A percentile compares a stretch with the other conserved stretches of the same genome.
These are phyloP conservation scores for Xiphorhynchus erythropygius DNA, from an alignment of 2,797 vertebrate species.

Conservation along the genomic window DNA sequence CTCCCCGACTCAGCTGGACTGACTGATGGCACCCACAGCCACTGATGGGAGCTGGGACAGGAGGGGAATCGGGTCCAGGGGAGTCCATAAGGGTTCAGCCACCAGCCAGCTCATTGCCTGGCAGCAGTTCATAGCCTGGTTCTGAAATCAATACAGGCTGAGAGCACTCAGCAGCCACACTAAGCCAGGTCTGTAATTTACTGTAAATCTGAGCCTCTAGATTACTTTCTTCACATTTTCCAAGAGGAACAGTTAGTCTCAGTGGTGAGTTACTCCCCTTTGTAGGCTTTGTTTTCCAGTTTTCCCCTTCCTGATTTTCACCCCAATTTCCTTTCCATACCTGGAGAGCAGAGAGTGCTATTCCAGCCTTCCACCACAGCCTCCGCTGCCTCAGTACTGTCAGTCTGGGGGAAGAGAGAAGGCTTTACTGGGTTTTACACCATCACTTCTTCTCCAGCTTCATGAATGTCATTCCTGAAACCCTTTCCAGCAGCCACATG, in stretches of 20 bases:
- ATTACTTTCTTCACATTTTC: not conserved
- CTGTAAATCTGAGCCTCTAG: slow-evolving; percentile 29
- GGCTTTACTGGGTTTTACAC: not conserved
- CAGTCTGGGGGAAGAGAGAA: not conserved
- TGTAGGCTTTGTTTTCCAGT: not conserved
- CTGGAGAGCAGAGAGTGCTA: not conserved
- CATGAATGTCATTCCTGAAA: not conserved
- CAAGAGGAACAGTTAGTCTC: not conserved
- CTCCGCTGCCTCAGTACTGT: not conserved
- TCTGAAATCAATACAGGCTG: slow-evolving; percentile 42
- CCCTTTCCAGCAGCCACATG: not conserved
- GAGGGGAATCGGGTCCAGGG: not conserved
- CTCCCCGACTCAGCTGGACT: not conserved
- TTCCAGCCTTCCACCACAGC: not conserved
- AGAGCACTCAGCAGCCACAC: slow-evolving; percentile 24
- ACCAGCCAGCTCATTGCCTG: slow-evolving; percentile 24
- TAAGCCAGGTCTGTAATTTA: slow-evolving; percentile 42
- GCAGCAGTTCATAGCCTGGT: slow-evolving; percentile 27
- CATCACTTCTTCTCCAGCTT: not conserved
- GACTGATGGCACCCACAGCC: not conserved
- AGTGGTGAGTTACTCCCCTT: not conserved
- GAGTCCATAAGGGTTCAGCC: not conserved
- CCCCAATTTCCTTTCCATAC: not conserved
- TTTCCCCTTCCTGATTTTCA: not conserved
- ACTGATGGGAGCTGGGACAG: not conserved